These are phyloP conservation scores for Panthera leo DNA, from an alignment of 2,113 vertebrate species.

Conservation along the genomic window DNA sequence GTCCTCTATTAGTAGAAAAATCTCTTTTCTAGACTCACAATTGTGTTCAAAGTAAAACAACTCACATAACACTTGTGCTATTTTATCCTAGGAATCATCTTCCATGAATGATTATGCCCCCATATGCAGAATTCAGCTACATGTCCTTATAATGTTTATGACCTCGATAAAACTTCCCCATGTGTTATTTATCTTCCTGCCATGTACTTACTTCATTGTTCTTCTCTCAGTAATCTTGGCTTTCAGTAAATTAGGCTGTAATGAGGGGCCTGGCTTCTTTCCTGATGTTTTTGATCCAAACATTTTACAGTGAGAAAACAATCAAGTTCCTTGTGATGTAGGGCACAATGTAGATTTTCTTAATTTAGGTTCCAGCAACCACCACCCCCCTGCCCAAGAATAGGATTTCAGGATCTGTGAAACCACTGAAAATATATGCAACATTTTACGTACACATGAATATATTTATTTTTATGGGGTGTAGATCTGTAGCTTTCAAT, in stretches of 20 bases:
- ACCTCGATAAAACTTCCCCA: not conserved
- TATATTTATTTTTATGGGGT: conserved; percentile 14
- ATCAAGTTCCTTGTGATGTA: not conserved
- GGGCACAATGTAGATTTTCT: not conserved
- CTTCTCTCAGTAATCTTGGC: not conserved
- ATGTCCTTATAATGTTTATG: not conserved
- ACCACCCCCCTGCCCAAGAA: not conserved
- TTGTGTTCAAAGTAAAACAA: not conserved
- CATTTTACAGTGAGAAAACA: not conserved
- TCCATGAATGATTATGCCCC: not conserved
- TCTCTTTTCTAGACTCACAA: not conserved
- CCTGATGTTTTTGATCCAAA: conserved; percentile 15
- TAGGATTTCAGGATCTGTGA: not conserved
- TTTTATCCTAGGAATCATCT: not conserved
- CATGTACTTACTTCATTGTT: not conserved
- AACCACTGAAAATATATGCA: not conserved
- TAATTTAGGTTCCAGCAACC: not conserved
- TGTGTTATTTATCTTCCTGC: conserved; percentile 19
- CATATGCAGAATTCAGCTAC: not conserved
- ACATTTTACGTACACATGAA: not conserved
- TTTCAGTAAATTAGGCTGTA: conserved; percentile 31
- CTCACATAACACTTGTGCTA: not conserved
- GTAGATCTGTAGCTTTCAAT: not conserved
- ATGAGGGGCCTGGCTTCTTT: conserved; percentile 11
- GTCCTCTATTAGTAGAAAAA: conserved; percentile 27